Percentiles rank a stretch among this genome's conserved stretches.
Conservation (phyloP, 2,797 vertebrate genomes). For the Crypturellus tataupa region DNA sequence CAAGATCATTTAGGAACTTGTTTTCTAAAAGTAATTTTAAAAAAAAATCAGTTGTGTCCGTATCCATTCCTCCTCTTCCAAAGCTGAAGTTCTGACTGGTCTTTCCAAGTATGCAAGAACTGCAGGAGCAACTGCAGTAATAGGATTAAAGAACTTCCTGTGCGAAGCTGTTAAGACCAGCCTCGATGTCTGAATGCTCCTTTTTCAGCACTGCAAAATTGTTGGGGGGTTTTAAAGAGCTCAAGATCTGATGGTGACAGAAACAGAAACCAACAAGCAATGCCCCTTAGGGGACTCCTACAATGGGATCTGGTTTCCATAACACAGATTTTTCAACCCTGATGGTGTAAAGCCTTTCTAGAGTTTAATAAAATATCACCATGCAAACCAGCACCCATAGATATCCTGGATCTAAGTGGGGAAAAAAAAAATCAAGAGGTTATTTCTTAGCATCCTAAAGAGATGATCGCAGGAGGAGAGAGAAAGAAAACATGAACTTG, state of each 20-base stretch:
- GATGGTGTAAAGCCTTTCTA: too few relatives aligned
- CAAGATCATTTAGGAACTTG: neutral
- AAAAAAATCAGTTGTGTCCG: neutral
- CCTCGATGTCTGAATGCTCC: neutral
- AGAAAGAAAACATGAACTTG: slow-evolving; percentile 5
- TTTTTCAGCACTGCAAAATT: neutral
- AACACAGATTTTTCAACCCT: neutral
- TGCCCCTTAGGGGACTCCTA: too few relatives aligned
- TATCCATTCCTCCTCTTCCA: neutral
- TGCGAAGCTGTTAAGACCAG: neutral
- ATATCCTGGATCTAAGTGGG: neutral
- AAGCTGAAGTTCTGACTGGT: neutral
- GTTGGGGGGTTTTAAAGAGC: neutral
- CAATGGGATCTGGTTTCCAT: neutral
- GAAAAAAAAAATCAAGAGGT: neutral
- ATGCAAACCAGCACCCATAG: neutral
- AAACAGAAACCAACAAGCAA: too few relatives aligned
- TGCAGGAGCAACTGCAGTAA: neutral
- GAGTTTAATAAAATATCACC: neutral
- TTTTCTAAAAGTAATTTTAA: neutral
- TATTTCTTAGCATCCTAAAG: neutral
- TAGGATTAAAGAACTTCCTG: neutral
- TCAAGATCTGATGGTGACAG: neutral
- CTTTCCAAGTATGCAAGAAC: neutral
- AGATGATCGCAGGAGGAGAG: neutral